These are phyloP conservation scores for Leptopilina myrica DNA, from an alignment of 2,888 invertebrate genomes.

Conservation along the genomic window DNA sequence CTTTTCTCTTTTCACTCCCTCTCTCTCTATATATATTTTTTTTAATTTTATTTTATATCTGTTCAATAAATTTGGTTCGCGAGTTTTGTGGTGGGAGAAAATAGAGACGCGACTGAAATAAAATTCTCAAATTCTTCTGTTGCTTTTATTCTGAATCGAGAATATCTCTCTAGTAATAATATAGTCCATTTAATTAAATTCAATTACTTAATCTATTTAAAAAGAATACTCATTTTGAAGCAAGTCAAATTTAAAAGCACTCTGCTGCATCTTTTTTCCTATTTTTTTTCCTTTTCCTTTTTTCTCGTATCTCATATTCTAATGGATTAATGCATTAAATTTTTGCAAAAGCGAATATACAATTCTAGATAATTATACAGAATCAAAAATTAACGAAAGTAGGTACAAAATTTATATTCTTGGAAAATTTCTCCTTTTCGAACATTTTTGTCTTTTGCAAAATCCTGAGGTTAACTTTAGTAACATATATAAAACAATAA, in stretches of 20 bases:
- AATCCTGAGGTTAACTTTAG: no score
- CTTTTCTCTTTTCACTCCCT: neutral
- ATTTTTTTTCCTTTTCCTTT: no score
- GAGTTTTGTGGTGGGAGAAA: no score
- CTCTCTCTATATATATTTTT: neutral
- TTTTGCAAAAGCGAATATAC: neutral
- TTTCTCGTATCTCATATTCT: neutral
- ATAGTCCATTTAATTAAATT: conserved; percentile 2
- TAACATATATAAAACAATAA: no score
- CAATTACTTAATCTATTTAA: conserved; percentile 12
- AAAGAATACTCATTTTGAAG: neutral
- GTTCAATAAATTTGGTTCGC: no score
- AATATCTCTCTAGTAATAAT: neutral
- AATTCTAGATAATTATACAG: neutral
- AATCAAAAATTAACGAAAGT: neutral
- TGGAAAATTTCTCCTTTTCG: no score
- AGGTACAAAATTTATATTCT: no score
- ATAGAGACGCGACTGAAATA: no score
- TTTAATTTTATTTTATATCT: no score
- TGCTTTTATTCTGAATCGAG: no score
- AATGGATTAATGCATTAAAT: conserved; percentile 1
- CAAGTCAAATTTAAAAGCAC: conserved; percentile 7
- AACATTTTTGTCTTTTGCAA: no score
- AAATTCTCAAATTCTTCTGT: no score
- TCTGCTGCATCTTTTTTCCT: neutral